These are phyloP conservation scores for Rhopilema esculentum DNA, from an alignment of 30 jellyfish, hydroid and myxozoan species.

Conservation along the genomic window DNA sequence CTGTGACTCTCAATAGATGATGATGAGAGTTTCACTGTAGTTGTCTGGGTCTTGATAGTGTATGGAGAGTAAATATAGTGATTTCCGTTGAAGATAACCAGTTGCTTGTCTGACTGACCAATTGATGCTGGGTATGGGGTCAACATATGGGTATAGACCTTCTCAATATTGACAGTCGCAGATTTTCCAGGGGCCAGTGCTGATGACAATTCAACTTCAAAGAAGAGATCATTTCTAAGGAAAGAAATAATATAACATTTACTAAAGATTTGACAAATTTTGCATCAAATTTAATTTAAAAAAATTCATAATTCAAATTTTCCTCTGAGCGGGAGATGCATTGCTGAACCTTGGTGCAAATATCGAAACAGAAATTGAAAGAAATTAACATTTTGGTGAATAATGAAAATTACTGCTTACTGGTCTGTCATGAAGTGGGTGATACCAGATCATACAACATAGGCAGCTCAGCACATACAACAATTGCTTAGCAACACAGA, in stretches of 20 bases:
- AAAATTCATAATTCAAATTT: no score
- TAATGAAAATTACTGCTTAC: no score
- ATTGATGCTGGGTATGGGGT: conserved; percentile 89
- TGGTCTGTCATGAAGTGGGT: no score
- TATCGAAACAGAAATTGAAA: no score
- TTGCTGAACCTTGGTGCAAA: no score
- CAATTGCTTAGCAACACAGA: no score
- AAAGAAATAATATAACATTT: not conserved
- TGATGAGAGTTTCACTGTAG: conserved; percentile 88
- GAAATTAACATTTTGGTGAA: no score
- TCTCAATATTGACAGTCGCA: conserved; percentile 67
- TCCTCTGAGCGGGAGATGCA: no score
- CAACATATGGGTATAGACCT: conserved; percentile 63
- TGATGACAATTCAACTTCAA: conserved; percentile 64
- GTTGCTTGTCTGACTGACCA: conserved; percentile 95
- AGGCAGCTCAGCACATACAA: no score
- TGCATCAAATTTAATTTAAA: not conserved
- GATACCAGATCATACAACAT: no score
- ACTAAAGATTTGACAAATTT: not conserved
- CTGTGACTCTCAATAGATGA: conserved; percentile 83
- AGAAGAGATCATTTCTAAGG: conserved; percentile 42
- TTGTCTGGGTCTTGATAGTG: conserved; percentile 75
- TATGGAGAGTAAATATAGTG: conserved; percentile 83
- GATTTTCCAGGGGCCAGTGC: conserved; percentile 55
- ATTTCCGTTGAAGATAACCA: conserved; percentile 81